Percentiles rank a stretch among this genome's conserved stretches.
Conservation (phyloP, 2,113 vertebrate genomes). For the Phylloscopus trochilus region DNA sequence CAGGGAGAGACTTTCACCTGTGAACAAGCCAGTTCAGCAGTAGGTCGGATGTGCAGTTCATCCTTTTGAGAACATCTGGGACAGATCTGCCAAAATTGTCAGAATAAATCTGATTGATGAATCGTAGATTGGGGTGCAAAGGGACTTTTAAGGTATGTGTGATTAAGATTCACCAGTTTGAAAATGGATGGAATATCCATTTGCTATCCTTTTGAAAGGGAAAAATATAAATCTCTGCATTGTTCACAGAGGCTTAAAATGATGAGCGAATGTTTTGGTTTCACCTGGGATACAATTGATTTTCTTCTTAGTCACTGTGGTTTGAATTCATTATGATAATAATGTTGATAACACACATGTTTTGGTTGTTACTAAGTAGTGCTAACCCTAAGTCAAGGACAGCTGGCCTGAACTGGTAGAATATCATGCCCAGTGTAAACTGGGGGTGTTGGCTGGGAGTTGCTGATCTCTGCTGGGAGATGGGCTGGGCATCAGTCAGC, state of each 20-base stretch:
- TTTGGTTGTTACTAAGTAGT: background rate
- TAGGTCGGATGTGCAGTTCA: background rate
- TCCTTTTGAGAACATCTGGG: background rate
- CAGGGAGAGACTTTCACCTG: background rate
- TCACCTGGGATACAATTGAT: background rate
- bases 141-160: background rate
- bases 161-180: background rate
- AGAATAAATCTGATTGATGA: background rate
- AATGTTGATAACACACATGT: background rate
- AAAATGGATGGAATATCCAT: background rate
- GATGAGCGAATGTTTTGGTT: background rate
- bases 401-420: background rate
- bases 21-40: background rate
- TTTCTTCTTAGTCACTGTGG: background rate
- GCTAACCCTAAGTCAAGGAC: background rate
- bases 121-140: background rate
- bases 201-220: background rate
- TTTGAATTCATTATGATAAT: background rate
- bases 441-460: background rate
- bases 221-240: background rate
- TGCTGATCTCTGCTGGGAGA: background rate
- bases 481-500: background rate
- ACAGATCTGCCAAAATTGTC: background rate
- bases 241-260: background rate
- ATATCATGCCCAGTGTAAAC: background rate